Evolutionary conservation across 2,113 vertebrate species (phyloP).

Genomic region (Merops nubicus): DNA sequence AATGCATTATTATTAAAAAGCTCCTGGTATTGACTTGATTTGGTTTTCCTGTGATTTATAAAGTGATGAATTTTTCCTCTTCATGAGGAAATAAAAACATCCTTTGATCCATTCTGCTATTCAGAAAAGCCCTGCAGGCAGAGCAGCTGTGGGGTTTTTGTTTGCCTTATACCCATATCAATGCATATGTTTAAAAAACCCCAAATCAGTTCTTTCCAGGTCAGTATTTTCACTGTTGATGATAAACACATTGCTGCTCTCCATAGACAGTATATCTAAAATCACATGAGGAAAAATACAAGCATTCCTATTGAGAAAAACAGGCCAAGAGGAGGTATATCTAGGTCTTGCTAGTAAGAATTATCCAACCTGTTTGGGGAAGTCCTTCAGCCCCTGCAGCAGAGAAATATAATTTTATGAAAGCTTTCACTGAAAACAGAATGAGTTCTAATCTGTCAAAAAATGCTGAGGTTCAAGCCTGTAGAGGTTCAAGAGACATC

Average conservation of each 20-base stretch:
- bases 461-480: not conserved
- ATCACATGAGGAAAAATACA: not conserved
- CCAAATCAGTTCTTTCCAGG: not conserved
- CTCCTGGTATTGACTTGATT: slow-evolving; percentile 51
- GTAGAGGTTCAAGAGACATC: not conserved
- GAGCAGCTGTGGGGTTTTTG: slow-evolving; percentile 49
- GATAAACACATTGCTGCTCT: slow-evolving; percentile 48
- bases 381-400: not conserved
- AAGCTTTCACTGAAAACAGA: not conserved
- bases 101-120: slow-evolving; percentile 50
- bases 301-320: not conserved
- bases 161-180: slow-evolving; percentile 39
- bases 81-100: slow-evolving; percentile 55
- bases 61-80: slow-evolving; percentile 57
- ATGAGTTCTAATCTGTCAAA: not conserved
- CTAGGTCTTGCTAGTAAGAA: not conserved
- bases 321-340: not conserved
- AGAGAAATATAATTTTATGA: not conserved
- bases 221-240: slow-evolving; percentile 51
- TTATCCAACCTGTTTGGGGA: not conserved
- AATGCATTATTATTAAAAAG: slow-evolving; percentile 42
- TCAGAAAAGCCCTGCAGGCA: slow-evolving; percentile 48
- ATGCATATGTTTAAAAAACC: not conserved
- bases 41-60: slow-evolving; percentile 49
- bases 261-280: slow-evolving; percentile 2